These are phyloP conservation scores for Scleropages formosus DNA, from an alignment of 2,797 vertebrate genomes.

Conservation along the genomic window DNA sequence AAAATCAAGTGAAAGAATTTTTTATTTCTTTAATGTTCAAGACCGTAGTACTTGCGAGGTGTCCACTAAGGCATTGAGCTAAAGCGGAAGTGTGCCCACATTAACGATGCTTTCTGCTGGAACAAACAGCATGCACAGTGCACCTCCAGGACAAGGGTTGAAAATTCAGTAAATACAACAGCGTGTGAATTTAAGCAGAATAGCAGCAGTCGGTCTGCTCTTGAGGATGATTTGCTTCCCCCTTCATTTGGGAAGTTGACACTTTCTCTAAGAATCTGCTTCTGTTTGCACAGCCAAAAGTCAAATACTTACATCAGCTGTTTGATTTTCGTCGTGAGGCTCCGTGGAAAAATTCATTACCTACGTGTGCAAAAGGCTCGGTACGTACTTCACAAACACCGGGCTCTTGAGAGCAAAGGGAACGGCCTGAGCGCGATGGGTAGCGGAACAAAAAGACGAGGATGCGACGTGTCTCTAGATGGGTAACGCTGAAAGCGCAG, in stretches of 20 bases:
- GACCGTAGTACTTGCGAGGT: too few species aligned
- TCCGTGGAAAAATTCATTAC: too few species aligned
- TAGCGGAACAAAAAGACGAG: not conserved
- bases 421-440: not conserved
- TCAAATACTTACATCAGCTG: not conserved
- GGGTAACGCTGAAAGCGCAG: not conserved
- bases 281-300: not conserved
- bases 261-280: slow-evolving; percentile 8
- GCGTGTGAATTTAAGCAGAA: not conserved
- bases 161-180: too few species aligned
- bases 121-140: too few species aligned
- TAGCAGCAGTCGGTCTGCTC: not conserved
- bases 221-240: not conserved
- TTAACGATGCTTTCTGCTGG: too few species aligned
- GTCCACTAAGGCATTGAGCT: too few species aligned
- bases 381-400: too few species aligned
- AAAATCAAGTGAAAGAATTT: not conserved
- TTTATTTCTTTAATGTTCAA: too few species aligned
- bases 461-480: not conserved
- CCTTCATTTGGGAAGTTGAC: not conserved
- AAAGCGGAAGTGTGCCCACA: too few species aligned
- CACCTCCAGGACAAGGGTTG: too few species aligned
- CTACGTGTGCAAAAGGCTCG: not conserved
- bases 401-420: not conserved
- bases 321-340: slow-evolving; percentile 8